phyloP scores from a whole-genome alignment of 2,888 invertebrate species.

The Eupithecia dodoneata region DNA sequence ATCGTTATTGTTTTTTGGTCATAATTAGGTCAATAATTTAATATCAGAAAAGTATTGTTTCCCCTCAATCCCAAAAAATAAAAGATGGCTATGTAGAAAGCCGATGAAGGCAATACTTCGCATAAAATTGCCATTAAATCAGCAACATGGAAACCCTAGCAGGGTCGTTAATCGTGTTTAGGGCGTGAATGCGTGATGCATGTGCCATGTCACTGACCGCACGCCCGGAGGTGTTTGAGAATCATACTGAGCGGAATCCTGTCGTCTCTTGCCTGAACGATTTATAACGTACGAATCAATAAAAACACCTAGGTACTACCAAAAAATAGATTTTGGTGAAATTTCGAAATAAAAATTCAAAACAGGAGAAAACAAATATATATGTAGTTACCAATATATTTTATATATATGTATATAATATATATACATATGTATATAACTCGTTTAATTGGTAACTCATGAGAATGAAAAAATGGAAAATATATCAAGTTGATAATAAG shows the following conservation, averaged over 20 bases:
- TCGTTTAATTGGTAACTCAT: background rate
- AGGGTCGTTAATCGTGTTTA: conserved; percentile 68
- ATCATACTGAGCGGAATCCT: conserved; percentile 28
- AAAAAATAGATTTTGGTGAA: no score
- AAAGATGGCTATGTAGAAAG: background rate
- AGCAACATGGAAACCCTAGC: conserved; percentile 51
- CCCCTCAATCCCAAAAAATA: background rate
- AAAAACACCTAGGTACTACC: background rate
- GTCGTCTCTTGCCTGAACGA: background rate
- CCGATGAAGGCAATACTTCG: background rate
- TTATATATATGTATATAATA: no score
- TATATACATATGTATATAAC: no score
- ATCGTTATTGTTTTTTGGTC: no score
- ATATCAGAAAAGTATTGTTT: background rate
- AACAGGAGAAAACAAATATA: background rate
- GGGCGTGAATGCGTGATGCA: conserved; percentile 68
- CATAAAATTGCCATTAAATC: conserved; percentile 1
- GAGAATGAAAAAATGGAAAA: background rate
- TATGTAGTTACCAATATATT: no score
- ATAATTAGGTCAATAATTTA: no score
- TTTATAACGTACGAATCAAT: background rate
- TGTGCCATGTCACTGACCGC: conserved; percentile 66
- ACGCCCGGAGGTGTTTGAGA: conserved; percentile 52
- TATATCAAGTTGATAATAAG: background rate
- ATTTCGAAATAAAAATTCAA: background rate